These are phyloP conservation scores for Cynopterus sphinx DNA, from an alignment of 2,797 vertebrate species.

Conservation along the genomic window DNA sequence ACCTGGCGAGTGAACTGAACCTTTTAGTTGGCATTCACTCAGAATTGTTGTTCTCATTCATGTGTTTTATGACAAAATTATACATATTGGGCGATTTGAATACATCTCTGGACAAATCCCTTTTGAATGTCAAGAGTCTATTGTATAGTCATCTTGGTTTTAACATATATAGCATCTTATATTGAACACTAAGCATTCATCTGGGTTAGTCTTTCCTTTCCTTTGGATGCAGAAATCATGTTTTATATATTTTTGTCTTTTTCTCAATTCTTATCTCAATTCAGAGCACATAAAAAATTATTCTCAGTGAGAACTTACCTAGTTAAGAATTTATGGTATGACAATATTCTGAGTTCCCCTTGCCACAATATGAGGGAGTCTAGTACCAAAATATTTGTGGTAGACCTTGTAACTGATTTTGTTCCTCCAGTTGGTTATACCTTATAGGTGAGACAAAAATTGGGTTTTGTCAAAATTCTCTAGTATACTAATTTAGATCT, in stretches of 20 bases:
- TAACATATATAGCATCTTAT: background rate
- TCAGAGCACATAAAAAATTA: background rate
- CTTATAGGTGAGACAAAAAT: background rate
- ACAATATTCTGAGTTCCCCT: background rate
- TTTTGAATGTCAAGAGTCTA: background rate
- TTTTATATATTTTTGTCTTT: constrained; percentile 18
- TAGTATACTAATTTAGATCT: background rate
- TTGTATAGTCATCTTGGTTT: background rate
- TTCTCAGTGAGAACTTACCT: background rate
- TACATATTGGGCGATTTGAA: background rate
- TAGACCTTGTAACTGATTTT: background rate
- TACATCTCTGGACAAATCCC: background rate
- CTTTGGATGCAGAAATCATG: background rate
- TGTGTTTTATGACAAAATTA: background rate
- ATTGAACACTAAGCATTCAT: background rate
- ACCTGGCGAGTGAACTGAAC: background rate
- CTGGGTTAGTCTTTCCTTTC: background rate
- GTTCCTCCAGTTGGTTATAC: background rate
- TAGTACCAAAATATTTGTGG: background rate
- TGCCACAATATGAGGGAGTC: background rate
- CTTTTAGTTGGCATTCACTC: background rate
- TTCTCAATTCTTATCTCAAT: background rate
- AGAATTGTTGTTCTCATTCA: background rate
- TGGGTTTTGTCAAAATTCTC: background rate
- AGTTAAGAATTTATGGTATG: background rate